Conservation (phyloP, 2,113 vertebrate species). For the Argyrosomus japonicus region DNA sequence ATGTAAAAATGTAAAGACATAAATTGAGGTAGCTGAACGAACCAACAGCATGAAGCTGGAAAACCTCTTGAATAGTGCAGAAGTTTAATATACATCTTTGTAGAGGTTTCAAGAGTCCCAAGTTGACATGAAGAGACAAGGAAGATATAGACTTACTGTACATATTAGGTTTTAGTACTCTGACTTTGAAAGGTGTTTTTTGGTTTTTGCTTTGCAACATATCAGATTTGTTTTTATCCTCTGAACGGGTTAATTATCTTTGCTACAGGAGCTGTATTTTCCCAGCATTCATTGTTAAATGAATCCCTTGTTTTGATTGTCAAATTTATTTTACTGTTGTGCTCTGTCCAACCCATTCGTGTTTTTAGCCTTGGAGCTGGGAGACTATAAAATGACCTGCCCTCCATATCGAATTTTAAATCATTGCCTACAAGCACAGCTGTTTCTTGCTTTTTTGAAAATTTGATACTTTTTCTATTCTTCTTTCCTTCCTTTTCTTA, state of each 20-base stretch:
- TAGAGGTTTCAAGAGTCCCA: slow-evolving; percentile 23
- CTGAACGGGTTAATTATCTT: neutral
- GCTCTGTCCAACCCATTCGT: slow-evolving; percentile 1
- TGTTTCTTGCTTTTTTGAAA: neutral
- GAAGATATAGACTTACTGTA: slow-evolving; percentile 1
- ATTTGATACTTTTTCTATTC: neutral
- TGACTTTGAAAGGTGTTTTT: slow-evolving; percentile 1
- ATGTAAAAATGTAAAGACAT: neutral
- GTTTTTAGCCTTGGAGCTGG: neutral
- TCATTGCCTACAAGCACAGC: neutral
- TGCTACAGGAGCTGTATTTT: neutral
- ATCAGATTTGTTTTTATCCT: neutral
- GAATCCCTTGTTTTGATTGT: slow-evolving; percentile 6
- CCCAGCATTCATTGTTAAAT: neutral
- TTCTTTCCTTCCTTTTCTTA: neutral
- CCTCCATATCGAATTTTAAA: neutral
- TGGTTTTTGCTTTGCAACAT: slow-evolving; percentile 14
- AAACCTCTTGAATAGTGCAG: slow-evolving; percentile 12
- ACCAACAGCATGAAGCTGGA: slow-evolving; percentile 15
- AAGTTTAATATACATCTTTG: slow-evolving; percentile 28
- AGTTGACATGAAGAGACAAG: slow-evolving; percentile 25
- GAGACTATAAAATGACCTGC: neutral
- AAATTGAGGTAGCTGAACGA: neutral
- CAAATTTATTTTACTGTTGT: neutral
- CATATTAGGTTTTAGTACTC: neutral